Evolutionary conservation across 2,797 vertebrate species (phyloP), one percentile per base, ranked within the genome.

Genomic region (Toxotes lorentzi): DNA sequence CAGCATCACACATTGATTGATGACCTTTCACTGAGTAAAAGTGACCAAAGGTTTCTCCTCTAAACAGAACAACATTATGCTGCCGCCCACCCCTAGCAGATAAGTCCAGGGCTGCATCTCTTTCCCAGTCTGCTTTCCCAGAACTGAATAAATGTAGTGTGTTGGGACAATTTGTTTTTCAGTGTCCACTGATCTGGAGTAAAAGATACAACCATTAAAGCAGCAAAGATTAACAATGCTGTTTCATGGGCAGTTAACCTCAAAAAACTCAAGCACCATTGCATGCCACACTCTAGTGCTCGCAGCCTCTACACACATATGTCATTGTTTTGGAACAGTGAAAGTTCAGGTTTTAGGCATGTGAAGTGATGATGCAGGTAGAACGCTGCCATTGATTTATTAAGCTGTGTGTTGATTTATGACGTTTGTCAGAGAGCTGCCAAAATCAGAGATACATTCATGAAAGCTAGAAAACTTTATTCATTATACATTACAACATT

Each of bases 201-300:
- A 86, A 82, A 80, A 86, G 78, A 87, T 76, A 83, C 64, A 62
- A 45, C 75, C 81, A 74, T 76, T 73, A 86, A 84, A 78, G 85
- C 81, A 81, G 79, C 83, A 83, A 79, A 89, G 78, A 91, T 91
- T 88, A 91, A 84, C 87, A 87, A 78, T 72, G 79, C 43, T 64
- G 76, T 86, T 90, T 90, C 82, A 89, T 76, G 85, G 76, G 58
- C 81, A 66, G 88, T 90, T 91, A 90, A 85, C 67, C 73, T 82
- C n/a, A 24, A 32, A 75, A 79, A 81, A 38, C 60, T 82, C 69
- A 48, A 64, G 72, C 67, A 56, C 41, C 51, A 27, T 80, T 58
- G 47, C 70, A 61, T 0, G 41, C 32, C n/a, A 67, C 81, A 68
- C 56, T 67, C 70, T 65, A 63, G n/a, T 23, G 65, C 59, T 30